Base-by-base conservation (phyloP, 1,140 invertebrate genomes). In the Neocloeon triangulifer region DNA sequence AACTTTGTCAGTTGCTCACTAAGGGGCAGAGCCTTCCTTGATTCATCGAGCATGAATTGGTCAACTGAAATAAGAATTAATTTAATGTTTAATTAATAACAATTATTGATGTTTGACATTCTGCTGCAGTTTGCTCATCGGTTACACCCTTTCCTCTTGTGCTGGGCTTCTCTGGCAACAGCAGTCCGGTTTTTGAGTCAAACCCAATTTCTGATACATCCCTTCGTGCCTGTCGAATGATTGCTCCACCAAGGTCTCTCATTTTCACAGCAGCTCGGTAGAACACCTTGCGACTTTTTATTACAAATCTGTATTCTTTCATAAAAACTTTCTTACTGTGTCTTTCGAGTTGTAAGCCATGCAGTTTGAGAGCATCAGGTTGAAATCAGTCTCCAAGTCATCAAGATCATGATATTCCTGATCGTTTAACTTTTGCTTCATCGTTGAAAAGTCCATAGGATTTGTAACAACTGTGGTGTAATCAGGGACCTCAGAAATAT, bases 391-490 rank as follows among this genome's bases (percentile, higher is more conserved):
- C 48, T 89, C 77, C 45, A 96, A 73, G 12, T 73, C 65, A 32
- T 75, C 68, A 22, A 96, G 57, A 15, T 64, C 71, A 4, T 58
- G 55, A 52, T 95, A 96, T 32, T 69, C 53, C 36, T 78, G 73
- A 19, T 61, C 53, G 30, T 80, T 69, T 9, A 89, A 56, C 56
- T 86, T 89, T 27, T 58, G 57, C 41, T 61, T 52, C 80, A 97
- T 96, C 1, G 88, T 95, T 26, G 79, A 78, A 22, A 96, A 63
- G 53, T 96, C 91, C 88, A 97, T 97, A 0, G 92, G 91, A 39
- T 82, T 61, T 34, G 82, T 75, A 1, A 97, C 86, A 32, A 94
- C 77, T 10, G 82, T 73, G 28, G 75, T 65, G 55, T 95, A 97
- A 54, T 94, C 88, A 26, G 82, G 80, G 22, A 94, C 75, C 66